Percentiles rank a stretch among this genome's conserved stretches.
These are phyloP conservation scores for Papilio aristodemus DNA, from an alignment of 1,140 invertebrate species.

Conservation along the genomic window DNA sequence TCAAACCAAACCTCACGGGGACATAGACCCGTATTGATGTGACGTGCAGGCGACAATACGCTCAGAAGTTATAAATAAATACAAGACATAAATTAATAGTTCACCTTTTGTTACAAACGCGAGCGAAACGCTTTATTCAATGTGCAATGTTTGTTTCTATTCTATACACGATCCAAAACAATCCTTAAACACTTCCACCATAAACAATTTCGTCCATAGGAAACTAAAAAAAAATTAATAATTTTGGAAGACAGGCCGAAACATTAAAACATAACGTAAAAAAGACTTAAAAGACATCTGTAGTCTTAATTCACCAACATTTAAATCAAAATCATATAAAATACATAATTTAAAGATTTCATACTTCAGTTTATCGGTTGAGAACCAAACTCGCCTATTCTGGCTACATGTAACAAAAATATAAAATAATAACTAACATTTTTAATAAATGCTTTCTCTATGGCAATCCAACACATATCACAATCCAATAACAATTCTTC, in stretches of 20 bases:
- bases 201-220: slow-evolving; percentile 43
- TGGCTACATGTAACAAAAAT: background rate
- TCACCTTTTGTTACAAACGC: slow-evolving; percentile 70
- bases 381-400: background rate
- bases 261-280: slow-evolving; percentile 38
- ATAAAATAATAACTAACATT: slow-evolving; percentile 23
- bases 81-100: slow-evolving; percentile 76
- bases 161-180: slow-evolving; percentile 30
- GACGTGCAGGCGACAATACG: slow-evolving; percentile 30
- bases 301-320: background rate
- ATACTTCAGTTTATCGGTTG: slow-evolving; percentile 26
- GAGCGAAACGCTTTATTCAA: slow-evolving; percentile 60
- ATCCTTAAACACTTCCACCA: slow-evolving; percentile 36
- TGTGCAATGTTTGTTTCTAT: slow-evolving; percentile 63
- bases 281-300: background rate
- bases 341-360: slow-evolving; percentile 40
- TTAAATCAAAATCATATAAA: background rate
- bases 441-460: slow-evolving; percentile 53
- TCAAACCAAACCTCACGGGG: background rate
- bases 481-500: slow-evolving; percentile 39
- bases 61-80: slow-evolving; percentile 50
- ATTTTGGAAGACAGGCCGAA: slow-evolving; percentile 66
- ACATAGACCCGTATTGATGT: background rate
- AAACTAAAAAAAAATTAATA: slow-evolving; percentile 51
- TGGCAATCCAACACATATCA: slow-evolving; percentile 48